phyloP scores from a whole-genome alignment of 23 tunicate genomes.

The Styela clava region DNA sequence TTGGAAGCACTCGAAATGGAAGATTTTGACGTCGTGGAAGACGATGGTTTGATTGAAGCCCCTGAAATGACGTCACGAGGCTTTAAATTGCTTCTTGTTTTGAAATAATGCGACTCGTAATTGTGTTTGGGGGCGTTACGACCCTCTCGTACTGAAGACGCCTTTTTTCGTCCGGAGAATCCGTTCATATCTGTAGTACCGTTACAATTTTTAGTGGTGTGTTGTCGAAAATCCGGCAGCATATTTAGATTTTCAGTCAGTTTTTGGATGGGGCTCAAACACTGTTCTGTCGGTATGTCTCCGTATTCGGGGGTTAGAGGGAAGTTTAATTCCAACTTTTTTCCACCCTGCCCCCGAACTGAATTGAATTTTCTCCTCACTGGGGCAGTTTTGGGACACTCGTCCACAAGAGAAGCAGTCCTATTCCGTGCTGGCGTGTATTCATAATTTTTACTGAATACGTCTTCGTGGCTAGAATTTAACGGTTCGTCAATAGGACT shows the following conservation, averaged over 20 bases:
- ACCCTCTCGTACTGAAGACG: conserved; percentile 14
- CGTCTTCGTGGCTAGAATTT: conserved; percentile 16
- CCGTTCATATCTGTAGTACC: not conserved
- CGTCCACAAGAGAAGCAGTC: not conserved
- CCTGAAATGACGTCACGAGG: not conserved
- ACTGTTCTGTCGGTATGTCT: not conserved
- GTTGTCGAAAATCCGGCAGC: conserved; percentile 18
- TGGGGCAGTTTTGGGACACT: not conserved
- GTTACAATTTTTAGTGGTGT: not conserved
- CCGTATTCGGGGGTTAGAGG: not conserved
- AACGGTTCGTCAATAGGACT: not conserved
- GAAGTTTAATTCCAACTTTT: not conserved
- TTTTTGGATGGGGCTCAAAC: conserved; percentile 17
- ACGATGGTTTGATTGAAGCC: not conserved
- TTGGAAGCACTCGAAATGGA: not conserved
- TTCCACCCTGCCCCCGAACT: not conserved
- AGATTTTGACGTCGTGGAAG: not conserved
- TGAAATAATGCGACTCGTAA: not conserved
- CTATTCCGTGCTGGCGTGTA: not conserved
- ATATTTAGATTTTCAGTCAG: conserved; percentile 22
- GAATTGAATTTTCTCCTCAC: not conserved
- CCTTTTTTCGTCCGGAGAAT: conserved; percentile 8
- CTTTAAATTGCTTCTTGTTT: not conserved
- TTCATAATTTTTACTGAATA: not conserved
- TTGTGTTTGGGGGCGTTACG: not conserved